Conservation (phyloP, 2,888 invertebrate genomes). For the Congeria kusceri region DNA sequence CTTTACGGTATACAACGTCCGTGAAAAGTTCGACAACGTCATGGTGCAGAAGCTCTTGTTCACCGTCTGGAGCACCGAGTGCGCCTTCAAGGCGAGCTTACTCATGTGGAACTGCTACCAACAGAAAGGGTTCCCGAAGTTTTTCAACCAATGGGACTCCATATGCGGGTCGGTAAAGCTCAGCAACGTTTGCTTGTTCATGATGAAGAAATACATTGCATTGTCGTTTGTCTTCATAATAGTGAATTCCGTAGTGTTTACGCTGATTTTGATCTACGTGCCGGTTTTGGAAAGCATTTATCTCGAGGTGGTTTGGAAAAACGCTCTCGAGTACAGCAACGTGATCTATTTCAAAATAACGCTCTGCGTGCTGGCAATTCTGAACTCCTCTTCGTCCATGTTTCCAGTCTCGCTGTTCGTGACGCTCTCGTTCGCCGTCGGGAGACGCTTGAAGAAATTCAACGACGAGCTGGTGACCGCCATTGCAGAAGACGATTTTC, state of each 20-base stretch:
- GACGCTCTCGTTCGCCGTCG: slow-evolving; percentile 53
- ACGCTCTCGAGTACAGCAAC: slow-evolving; percentile 31
- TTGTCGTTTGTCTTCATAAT: slow-evolving; percentile 55
- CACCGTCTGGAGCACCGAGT: slow-evolving; percentile 66
- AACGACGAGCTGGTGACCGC: slow-evolving; percentile 41
- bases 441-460: slow-evolving; percentile 49
- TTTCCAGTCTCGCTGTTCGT: slow-evolving; percentile 62
- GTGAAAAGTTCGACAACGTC: slow-evolving; percentile 57
- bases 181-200: slow-evolving; percentile 44
- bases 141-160: slow-evolving; percentile 59
- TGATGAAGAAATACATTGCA: slow-evolving; percentile 61
- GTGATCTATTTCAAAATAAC: slow-evolving; percentile 50
- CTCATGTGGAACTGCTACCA: slow-evolving; percentile 54
- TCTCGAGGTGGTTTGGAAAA: slow-evolving; percentile 60
- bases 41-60: slow-evolving; percentile 71
- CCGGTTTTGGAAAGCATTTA: slow-evolving; percentile 59
- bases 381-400: slow-evolving; percentile 59
- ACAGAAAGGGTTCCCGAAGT: slow-evolving; percentile 56
- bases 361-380: slow-evolving; percentile 47
- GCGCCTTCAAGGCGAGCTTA: slow-evolving; percentile 52
- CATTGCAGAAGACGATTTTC: slow-evolving; percentile 32
- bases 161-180: slow-evolving; percentile 52
- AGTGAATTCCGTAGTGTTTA: slow-evolving; percentile 57
- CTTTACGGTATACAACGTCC: slow-evolving; percentile 53
- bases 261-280: slow-evolving; percentile 53